These are phyloP conservation scores for Drosophila bunnanda DNA, from an alignment of 2,888 invertebrate genomes.

Conservation along the genomic window DNA sequence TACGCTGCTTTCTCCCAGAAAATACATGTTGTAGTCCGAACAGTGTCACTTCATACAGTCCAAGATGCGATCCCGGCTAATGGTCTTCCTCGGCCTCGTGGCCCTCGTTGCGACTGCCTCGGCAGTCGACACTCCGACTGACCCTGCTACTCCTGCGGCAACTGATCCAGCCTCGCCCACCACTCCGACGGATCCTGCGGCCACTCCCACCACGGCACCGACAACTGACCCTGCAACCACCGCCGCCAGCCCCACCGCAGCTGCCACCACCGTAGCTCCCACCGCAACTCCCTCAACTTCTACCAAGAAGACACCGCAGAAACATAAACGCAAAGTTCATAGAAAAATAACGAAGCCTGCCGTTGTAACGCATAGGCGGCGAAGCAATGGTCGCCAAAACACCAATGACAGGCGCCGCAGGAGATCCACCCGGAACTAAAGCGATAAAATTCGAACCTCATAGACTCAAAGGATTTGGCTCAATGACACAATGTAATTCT, in stretches of 20 bases:
- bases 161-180: no score
- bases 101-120: background rate
- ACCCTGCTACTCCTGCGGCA: no score
- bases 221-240: background rate
- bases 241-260: background rate
- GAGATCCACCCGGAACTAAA: no score
- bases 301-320: background rate
- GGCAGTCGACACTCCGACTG: background rate
- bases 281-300: background rate
- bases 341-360: no score
- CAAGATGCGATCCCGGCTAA: no score
- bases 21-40: background rate
- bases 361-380: no score
- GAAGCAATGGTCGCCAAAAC: no score
- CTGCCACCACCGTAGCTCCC: background rate
- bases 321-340: background rate
- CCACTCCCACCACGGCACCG: background rate
- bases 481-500: no score
- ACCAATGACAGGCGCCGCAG: no score
- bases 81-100: no score
- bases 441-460: no score
- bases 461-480: no score
- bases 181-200: background rate
- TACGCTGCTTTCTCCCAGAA: background rate
- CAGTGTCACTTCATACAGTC: background rate